These are phyloP conservation scores for Eolophus roseicapilla DNA, from an alignment of 2,113 vertebrate genomes.

Conservation along the genomic window DNA sequence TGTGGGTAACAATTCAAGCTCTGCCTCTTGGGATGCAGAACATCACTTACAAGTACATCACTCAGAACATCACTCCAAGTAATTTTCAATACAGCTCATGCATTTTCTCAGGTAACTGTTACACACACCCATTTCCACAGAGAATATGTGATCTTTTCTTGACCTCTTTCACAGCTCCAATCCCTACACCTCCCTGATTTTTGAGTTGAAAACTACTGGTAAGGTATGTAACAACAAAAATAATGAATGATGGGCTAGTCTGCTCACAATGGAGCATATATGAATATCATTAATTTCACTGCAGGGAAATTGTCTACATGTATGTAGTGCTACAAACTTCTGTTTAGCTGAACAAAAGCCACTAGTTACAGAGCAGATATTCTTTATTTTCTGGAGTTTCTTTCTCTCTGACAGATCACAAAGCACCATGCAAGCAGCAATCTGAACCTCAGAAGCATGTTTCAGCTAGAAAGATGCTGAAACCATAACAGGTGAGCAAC, in stretches of 20 bases:
- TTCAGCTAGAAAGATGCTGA: neutral
- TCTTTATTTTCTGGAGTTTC: neutral
- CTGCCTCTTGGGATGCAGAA: neutral
- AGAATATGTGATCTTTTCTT: neutral
- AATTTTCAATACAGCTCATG: neutral
- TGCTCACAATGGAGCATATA: neutral
- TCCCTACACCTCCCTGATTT: rapidly evolving
- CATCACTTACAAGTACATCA: neutral
- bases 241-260: neutral
- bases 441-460: rapidly evolving
- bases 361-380: neutral
- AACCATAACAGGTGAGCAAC: neutral
- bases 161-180: neutral
- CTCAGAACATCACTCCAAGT: neutral
- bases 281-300: neutral
- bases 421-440: neutral
- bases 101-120: neutral
- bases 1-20: neutral
- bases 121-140: neutral
- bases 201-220: neutral
- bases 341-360: neutral
- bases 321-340: neutral
- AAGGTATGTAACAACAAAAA: neutral
- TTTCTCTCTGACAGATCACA: neutral
- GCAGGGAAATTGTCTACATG: neutral